These are phyloP conservation scores for Imbricaverruca yamaguchii DNA, from an alignment of 2,888 invertebrate genomes.

Conservation along the genomic window DNA sequence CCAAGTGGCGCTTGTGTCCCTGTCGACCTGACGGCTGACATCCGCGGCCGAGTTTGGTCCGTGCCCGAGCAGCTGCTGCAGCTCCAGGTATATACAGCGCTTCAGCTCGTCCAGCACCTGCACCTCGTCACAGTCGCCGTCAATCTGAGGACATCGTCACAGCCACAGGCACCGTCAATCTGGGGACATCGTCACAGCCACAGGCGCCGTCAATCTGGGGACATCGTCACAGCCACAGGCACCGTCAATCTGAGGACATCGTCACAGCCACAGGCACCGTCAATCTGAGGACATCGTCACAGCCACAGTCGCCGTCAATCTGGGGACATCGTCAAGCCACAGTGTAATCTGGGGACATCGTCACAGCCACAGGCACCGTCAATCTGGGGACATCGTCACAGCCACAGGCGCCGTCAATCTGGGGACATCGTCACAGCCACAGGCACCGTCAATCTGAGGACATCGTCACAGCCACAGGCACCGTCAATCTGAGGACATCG, in stretches of 20 bases:
- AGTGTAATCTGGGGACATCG: too few relatives aligned
- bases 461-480: too few relatives aligned
- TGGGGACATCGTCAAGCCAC: too few relatives aligned
- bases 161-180: neutral
- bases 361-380: neutral
- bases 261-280: too few relatives aligned
- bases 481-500: too few relatives aligned
- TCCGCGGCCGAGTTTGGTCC: neutral
- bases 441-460: too few relatives aligned
- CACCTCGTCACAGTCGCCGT: constrained; percentile 72
- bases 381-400: neutral
- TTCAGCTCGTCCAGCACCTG: constrained; percentile 71
- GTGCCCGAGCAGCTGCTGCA: constrained; percentile 25
- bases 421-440: too few relatives aligned
- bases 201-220: neutral
- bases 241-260: too few relatives aligned
- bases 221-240: too few relatives aligned
- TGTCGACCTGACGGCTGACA: neutral
- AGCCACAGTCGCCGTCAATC: constrained; percentile 84
- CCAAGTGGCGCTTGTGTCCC: too few relatives aligned
- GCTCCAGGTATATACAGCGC: constrained; percentile 38
- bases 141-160: constrained; percentile 51
- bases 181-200: neutral
- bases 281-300: too few relatives aligned
- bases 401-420: neutral